A percentile compares a stretch with the other conserved stretches of the same genome.
Conservation (phyloP, 2,797 vertebrate genomes). For the Mus caroli region DNA sequence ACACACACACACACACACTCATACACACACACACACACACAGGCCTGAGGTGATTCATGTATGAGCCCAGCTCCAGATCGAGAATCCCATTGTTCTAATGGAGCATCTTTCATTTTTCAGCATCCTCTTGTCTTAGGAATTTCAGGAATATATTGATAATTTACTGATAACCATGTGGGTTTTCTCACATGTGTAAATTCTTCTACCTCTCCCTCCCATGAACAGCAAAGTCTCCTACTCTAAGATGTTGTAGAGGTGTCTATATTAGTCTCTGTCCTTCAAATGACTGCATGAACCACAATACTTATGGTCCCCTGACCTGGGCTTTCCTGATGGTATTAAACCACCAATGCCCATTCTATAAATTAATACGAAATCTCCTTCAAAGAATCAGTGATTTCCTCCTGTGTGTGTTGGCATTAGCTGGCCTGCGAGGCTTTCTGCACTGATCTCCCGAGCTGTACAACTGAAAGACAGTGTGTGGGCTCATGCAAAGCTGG, state of each 20-base stretch:
- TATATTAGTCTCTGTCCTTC: background rate
- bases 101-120: background rate
- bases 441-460: background rate
- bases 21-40: background rate
- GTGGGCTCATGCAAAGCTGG: background rate
- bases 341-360: background rate
- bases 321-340: background rate
- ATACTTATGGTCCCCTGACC: background rate
- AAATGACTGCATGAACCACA: background rate
- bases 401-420: background rate
- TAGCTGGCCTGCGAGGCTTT: background rate
- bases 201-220: background rate
- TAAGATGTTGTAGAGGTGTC: background rate
- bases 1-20: background rate
- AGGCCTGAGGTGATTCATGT: background rate
- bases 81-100: background rate
- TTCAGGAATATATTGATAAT: slow-evolving; percentile 12
- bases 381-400: slow-evolving; percentile 17
- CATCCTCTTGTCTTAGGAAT: background rate
- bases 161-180: background rate
- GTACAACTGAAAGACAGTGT: background rate
- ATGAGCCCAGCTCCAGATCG: background rate
- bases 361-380: background rate
- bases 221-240: background rate
- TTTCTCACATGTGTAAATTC: background rate